phyloP scores from a whole-genome alignment of 2,113 vertebrate species.

The Meles meles region DNA sequence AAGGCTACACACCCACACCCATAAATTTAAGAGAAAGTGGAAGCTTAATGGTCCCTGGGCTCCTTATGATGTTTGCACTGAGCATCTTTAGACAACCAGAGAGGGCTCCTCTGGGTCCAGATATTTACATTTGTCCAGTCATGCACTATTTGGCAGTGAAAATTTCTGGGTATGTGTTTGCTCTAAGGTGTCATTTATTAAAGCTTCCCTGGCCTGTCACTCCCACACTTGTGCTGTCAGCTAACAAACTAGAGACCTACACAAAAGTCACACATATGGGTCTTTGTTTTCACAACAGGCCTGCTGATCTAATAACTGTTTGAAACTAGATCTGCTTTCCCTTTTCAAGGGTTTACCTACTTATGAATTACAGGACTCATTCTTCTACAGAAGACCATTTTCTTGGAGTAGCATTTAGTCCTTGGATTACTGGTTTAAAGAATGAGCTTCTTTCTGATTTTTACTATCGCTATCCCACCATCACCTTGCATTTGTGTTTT shows the following conservation, averaged over 20 bases:
- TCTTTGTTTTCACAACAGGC: not conserved
- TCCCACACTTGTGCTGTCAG: not conserved
- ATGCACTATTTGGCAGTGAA: conserved; percentile 50
- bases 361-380: not conserved
- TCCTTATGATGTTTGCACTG: conserved; percentile 28
- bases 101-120: conserved; percentile 15
- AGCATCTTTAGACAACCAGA: conserved; percentile 39
- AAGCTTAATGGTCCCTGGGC: conserved; percentile 45
- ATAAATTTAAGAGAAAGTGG: conserved; percentile 47
- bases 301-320: not conserved
- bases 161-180: conserved; percentile 27
- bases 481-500: not conserved
- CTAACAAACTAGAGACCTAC: not conserved
- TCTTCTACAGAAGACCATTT: not conserved
- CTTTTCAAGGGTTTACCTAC: not conserved
- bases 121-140: conserved; percentile 52
- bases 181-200: conserved; percentile 54
- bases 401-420: not conserved
- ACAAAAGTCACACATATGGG: not conserved
- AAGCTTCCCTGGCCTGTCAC: not conserved
- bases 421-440: not conserved
- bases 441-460: not conserved
- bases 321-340: not conserved
- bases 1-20: not conserved
- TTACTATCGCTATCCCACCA: not conserved